Evolutionary conservation across 2,113 vertebrate species (phyloP).

Genomic region (Tricholaema leucomelas): DNA sequence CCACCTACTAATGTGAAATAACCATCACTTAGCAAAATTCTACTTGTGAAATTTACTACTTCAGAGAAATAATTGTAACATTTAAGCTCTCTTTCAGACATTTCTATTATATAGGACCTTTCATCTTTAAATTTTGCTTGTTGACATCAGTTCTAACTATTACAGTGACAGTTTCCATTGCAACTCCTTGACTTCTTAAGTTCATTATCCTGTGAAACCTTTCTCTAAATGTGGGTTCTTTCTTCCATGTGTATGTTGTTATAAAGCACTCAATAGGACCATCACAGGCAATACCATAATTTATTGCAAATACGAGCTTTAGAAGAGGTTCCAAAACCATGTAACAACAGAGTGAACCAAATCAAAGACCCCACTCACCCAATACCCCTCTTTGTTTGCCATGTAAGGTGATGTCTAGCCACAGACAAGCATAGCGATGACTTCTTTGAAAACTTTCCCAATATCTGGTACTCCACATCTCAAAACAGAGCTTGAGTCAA

Average conservation of each 20-base stretch:
- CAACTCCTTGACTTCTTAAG: background rate
- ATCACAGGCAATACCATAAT: background rate
- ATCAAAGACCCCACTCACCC: background rate
- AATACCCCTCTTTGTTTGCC: background rate
- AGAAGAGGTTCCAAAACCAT: background rate
- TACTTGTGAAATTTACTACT: background rate
- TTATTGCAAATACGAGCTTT: background rate
- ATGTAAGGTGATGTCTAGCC: background rate
- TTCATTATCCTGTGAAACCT: background rate
- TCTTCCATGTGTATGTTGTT: background rate
- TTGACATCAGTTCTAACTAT: background rate
- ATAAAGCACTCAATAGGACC: background rate
- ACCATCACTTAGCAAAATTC: background rate
- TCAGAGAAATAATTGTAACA: slow-evolving; percentile 6
- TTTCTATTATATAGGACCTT: background rate
- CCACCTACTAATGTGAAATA: background rate
- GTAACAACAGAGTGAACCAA: background rate
- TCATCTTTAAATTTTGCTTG: slow-evolving; percentile 21
- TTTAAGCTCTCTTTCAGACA: slow-evolving; percentile 4
- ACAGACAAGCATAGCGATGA: background rate
- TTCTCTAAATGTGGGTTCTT: background rate
- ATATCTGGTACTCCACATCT: background rate
- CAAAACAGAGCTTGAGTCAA: background rate
- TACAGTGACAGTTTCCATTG: background rate
- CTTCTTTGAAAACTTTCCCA: background rate